Evolutionary conservation across 2,888 invertebrate genomes (phyloP), one percentile per base, ranked within the genome.

Genomic region (Fragum sueziense): DNA sequence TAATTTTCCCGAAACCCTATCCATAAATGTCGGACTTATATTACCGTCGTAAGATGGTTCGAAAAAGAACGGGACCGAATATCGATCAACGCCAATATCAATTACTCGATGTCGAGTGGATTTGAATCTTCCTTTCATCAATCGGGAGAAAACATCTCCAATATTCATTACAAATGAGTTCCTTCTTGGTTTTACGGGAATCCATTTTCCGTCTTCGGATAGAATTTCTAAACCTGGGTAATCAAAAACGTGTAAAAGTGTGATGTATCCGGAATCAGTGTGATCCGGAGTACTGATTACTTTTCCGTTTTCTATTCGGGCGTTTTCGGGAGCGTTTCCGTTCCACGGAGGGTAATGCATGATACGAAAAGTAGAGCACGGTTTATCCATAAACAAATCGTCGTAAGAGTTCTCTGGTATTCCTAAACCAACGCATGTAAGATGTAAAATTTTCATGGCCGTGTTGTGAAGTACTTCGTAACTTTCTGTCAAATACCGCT

Each of bases 31-130:
- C 2, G 82, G 57, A 0, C 85, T 85, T 37, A 88, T 84, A 74
- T 88, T 85, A 0, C 86, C 86, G 37, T 82, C 81, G 59, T 85
- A 88, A 11, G 75, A 62, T 0, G 88, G 88, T 62, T 85, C 85
- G n/a, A 88, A 76, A 75, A 88, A 88, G 72, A 88, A 88, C 17
- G 88, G 87, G 0, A 88, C 86, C 0, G 88, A 86, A 62, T 74
- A 86, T 0, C 87, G 75, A 31, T 88, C 86, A 4, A 75, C 65
- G 0, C 82, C 84, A 11, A 85, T 85, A 51, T 88, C 88, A 6
- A 88, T 68, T 20, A 88, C 87, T 3, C 88, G 81, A 57, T 88
- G 88, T 25, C 76, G 61, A 0, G 88, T 88, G 11, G 88, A 86
- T 54, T 85, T 87, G 68, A 88, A 82, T 20, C 85, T 70, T 0